phyloP scores from a whole-genome alignment of 2,888 invertebrate genomes.

The Mimas tiliae region DNA sequence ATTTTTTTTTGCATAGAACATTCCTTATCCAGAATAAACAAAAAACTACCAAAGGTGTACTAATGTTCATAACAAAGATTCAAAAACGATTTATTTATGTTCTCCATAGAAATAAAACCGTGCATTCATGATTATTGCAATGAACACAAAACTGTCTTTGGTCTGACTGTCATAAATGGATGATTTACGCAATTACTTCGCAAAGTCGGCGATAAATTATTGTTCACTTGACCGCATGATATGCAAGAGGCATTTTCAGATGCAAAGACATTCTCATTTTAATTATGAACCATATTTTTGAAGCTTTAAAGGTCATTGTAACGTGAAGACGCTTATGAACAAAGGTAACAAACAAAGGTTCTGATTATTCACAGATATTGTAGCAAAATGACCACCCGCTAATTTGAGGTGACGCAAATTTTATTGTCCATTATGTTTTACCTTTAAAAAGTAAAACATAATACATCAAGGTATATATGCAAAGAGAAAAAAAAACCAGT shows the following conservation, averaged over 20 bases:
- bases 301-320: constrained; percentile 28
- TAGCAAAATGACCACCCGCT: constrained; percentile 77
- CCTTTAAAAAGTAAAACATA: constrained; percentile 16
- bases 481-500: neutral
- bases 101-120: constrained; percentile 62
- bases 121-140: constrained; percentile 28
- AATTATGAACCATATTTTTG: constrained; percentile 48
- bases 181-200: constrained; percentile 82
- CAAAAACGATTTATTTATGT: constrained; percentile 65
- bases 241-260: constrained; percentile 45
- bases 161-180: constrained; percentile 77
- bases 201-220: constrained; percentile 81
- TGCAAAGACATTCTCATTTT: constrained; percentile 22
- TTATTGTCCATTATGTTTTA: constrained; percentile 47
- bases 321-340: too few species aligned
- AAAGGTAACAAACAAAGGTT: constrained; percentile 38
- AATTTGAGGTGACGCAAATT: constrained; percentile 72
- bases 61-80: constrained; percentile 47
- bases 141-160: constrained; percentile 28
- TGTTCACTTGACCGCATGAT: constrained; percentile 70
- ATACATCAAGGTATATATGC: neutral
- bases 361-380: constrained; percentile 81
- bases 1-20: neutral
- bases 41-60: constrained; percentile 49
- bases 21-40: neutral